Conservation (phyloP, 2,888 invertebrate genomes). For the Thereva nobilitata region DNA sequence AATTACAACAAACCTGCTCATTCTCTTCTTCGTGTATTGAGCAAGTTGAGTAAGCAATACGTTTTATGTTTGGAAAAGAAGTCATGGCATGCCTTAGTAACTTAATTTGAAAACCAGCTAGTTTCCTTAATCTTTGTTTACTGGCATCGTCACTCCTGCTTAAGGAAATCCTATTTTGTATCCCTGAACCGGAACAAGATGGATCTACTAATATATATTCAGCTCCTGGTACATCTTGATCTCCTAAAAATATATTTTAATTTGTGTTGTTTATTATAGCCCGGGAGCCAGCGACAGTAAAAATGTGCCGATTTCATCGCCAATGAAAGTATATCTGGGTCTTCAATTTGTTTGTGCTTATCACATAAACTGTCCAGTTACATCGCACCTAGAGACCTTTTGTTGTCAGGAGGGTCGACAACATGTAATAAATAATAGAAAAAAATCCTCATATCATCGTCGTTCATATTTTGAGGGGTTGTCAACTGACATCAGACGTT, state of each 20-base stretch:
- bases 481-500: too few species aligned
- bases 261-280: too few species aligned
- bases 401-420: too few species aligned
- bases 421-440: too few species aligned
- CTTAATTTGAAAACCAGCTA: constrained; percentile 79
- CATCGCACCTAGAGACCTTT: too few species aligned
- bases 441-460: too few species aligned
- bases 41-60: constrained; percentile 95
- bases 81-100: constrained; percentile 85
- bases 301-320: too few species aligned
- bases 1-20: constrained; percentile 73
- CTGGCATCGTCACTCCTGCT: constrained; percentile 60
- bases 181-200: constrained; percentile 93
- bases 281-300: too few species aligned
- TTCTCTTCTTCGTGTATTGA: constrained; percentile 90
- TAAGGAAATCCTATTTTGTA: constrained; percentile 61
- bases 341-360: too few species aligned
- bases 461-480: too few species aligned
- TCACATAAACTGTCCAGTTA: too few species aligned
- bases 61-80: constrained; percentile 78
- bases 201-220: constrained; percentile 95
- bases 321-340: too few species aligned
- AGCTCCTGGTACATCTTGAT: constrained; percentile 67
- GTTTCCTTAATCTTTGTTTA: constrained; percentile 64
- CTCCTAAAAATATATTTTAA: constrained; percentile 42